Evolutionary conservation across 2,113 vertebrate genomes (phyloP).

Genomic region (Helogale parvula): DNA sequence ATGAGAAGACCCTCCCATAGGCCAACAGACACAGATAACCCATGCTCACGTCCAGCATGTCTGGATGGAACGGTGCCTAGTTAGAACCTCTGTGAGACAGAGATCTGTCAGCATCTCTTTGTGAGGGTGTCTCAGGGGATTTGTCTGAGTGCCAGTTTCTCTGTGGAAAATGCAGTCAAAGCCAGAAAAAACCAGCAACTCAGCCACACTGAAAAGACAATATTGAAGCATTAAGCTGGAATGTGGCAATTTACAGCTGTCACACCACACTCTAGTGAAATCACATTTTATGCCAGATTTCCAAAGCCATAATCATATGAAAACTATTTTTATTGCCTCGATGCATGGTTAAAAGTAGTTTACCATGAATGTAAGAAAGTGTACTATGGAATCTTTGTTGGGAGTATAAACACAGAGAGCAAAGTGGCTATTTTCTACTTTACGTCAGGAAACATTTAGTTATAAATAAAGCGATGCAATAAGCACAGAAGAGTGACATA

Average conservation of each 20-base stretch:
- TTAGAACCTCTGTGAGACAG: slow-evolving; percentile 23
- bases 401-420: slow-evolving; percentile 22
- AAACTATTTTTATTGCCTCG: slow-evolving; percentile 69
- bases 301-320: slow-evolving; percentile 60
- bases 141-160: slow-evolving; percentile 39
- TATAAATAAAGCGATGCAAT: background rate
- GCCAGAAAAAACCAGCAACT: background rate
- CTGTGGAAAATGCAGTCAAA: slow-evolving; percentile 43
- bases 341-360: slow-evolving; percentile 31
- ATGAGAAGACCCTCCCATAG: background rate
- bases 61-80: background rate
- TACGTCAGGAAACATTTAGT: slow-evolving; percentile 17
- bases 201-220: slow-evolving; percentile 27
- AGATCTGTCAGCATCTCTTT: slow-evolving; percentile 14
- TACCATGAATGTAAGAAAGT: slow-evolving; percentile 10
- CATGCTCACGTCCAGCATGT: background rate
- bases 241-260: slow-evolving; percentile 57
- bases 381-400: background rate
- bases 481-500: background rate
- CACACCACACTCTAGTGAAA: slow-evolving; percentile 57
- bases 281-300: slow-evolving; percentile 64
- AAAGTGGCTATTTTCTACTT: slow-evolving; percentile 46
- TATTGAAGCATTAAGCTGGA: slow-evolving; percentile 43
- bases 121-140: background rate
- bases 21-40: background rate